phyloP scores from a whole-genome alignment of 2,888 invertebrate genomes.

The Cordilura impudica region DNA sequence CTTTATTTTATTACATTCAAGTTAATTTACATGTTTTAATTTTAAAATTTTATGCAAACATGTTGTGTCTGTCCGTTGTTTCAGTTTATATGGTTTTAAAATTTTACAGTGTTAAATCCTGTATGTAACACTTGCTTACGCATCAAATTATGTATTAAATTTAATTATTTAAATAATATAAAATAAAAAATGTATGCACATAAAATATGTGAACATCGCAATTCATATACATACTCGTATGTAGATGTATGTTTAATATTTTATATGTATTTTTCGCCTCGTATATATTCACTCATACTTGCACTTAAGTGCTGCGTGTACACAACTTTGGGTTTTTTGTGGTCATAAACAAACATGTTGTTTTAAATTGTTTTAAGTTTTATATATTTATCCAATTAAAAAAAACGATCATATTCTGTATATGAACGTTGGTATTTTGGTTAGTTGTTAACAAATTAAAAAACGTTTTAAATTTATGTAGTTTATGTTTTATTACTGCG shows the following conservation, averaged over 20 bases:
- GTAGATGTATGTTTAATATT: too few relatives aligned
- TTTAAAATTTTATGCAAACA: not conserved
- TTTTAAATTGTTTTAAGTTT: constrained; percentile 4
- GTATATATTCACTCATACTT: too few relatives aligned
- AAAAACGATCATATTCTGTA: not conserved
- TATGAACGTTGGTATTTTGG: not conserved
- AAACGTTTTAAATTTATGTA: not conserved
- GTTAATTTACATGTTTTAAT: not conserved
- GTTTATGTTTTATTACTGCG: not conserved
- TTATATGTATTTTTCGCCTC: too few relatives aligned
- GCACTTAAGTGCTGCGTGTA: not conserved
- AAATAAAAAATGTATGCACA: not conserved
- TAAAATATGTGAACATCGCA: too few relatives aligned
- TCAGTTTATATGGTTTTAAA: not conserved
- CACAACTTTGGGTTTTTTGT: constrained; percentile 3
- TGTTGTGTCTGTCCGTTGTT: not conserved
- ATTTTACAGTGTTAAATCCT: constrained; percentile 1
- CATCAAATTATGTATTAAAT: constrained; percentile 65
- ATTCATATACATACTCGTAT: too few relatives aligned
- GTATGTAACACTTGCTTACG: constrained; percentile 44
- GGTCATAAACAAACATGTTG: constrained; percentile 15
- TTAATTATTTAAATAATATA: constrained; percentile 62
- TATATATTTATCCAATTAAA: not conserved
- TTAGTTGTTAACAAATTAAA: not conserved
- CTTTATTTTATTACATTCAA: not conserved